Conservation (phyloP, 2,113 vertebrate species). For the Morone chrysops region DNA sequence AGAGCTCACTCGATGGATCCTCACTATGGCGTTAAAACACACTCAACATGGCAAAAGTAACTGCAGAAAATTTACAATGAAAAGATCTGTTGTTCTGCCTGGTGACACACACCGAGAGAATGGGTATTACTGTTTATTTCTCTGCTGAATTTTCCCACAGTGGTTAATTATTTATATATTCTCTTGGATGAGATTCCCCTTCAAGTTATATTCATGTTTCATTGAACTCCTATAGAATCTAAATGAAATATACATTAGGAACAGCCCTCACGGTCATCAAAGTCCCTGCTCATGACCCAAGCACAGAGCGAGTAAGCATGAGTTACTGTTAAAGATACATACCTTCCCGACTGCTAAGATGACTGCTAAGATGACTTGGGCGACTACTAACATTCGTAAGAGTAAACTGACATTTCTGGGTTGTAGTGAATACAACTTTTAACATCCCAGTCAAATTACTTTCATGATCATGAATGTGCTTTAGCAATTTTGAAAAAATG, state of each 20-base stretch:
- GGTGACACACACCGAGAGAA: constrained; percentile 50
- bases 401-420: constrained; percentile 68
- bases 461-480: constrained; percentile 65
- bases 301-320: constrained; percentile 66
- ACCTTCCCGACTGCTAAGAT: constrained; percentile 67
- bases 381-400: constrained; percentile 68
- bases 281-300: constrained; percentile 62
- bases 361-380: constrained; percentile 67
- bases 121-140: constrained; percentile 55
- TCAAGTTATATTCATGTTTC: constrained; percentile 62
- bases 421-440: constrained; percentile 66
- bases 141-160: constrained; percentile 66
- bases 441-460: constrained; percentile 63
- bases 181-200: constrained; percentile 52
- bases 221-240: constrained; percentile 62
- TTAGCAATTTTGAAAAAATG: constrained; percentile 59
- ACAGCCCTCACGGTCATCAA: constrained; percentile 56
- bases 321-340: constrained; percentile 71
- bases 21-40: constrained; percentile 47
- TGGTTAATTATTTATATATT: constrained; percentile 47
- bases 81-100: constrained; percentile 47
- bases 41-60: constrained; percentile 61
- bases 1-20: constrained; percentile 45
- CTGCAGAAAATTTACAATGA: constrained; percentile 65
- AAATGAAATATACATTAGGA: constrained; percentile 79